Conservation (phyloP, 2,113 vertebrate species). For the Ceyx cyanopectus region DNA sequence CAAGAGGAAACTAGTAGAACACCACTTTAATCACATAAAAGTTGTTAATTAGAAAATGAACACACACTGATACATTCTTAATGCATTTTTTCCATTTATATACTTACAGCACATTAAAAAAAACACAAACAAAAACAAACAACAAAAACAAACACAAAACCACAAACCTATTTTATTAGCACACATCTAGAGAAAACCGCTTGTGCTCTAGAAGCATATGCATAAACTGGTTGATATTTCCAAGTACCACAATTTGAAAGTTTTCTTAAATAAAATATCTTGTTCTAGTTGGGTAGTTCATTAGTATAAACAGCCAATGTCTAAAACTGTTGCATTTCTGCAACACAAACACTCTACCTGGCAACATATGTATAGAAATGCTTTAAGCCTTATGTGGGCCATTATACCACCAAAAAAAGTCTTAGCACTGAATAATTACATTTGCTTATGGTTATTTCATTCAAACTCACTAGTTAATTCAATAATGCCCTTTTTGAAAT, state of each 20-base stretch:
- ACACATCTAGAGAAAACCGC: neutral
- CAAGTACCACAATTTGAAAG: neutral
- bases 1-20: constrained; percentile 1
- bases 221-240: neutral
- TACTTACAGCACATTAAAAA: neutral
- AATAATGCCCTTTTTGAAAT: neutral
- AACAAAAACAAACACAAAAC: too few species aligned
- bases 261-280: neutral
- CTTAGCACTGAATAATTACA: neutral
- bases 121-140: too few species aligned
- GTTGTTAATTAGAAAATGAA: constrained; percentile 14
- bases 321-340: neutral
- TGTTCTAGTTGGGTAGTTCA: neutral
- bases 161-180: neutral
- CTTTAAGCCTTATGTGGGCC: neutral
- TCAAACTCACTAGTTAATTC: neutral
- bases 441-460: neutral
- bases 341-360: neutral
- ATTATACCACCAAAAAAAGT: neutral
- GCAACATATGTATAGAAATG: neutral
- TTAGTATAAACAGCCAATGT: neutral
- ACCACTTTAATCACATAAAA: neutral
- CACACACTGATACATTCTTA: neutral
- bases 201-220: neutral
- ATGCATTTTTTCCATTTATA: neutral